Conservation (phyloP, 2,888 invertebrate species). For the Dione vanillae region DNA sequence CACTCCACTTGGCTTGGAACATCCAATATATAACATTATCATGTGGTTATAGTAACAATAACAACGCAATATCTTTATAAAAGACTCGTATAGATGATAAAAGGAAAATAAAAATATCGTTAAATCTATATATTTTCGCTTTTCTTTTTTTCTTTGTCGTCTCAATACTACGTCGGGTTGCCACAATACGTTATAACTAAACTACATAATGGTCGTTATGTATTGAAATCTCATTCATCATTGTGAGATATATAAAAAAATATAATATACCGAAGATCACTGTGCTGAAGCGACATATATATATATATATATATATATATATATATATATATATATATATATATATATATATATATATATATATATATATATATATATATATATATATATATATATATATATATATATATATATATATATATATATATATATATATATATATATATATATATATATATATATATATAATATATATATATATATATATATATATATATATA, state of each 20-base stretch:
- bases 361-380: too few species aligned
- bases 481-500: too few species aligned
- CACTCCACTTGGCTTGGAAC: too few species aligned
- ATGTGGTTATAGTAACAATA: neutral
- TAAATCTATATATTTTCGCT: neutral
- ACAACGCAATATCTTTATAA: neutral
- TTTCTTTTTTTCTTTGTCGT: constrained; percentile 31
- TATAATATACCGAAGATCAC: neutral
- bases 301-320: too few species aligned
- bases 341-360: too few species aligned
- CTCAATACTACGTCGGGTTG: constrained; percentile 27
- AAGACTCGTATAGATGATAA: neutral
- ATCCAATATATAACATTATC: neutral
- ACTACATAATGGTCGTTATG: constrained; percentile 24
- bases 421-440: too few species aligned
- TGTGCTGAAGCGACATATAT: too few species aligned
- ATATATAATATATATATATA: too few species aligned
- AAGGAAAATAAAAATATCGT: constrained; percentile 4
- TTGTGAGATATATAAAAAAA: neutral
- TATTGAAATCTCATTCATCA: constrained; percentile 28
- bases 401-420: too few species aligned
- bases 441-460: too few species aligned
- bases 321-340: too few species aligned
- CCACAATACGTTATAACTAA: constrained; percentile 35
- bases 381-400: too few species aligned